Conservation (phyloP, 1,140 invertebrate genomes). For the Drosophila ohnishii region DNA sequence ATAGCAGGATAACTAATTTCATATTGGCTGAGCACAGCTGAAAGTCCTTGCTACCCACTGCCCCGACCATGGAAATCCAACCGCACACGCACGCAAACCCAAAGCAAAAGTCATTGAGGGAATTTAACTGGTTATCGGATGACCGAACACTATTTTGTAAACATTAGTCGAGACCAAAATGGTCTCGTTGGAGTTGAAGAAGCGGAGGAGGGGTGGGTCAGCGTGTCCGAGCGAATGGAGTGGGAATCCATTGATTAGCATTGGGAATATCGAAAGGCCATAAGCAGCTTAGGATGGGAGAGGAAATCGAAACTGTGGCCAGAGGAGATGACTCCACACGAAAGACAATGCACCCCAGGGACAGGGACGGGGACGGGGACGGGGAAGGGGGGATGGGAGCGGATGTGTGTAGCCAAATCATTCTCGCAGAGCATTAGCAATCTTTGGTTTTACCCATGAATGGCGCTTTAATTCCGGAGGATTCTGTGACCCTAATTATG, state of each 20-base stretch:
- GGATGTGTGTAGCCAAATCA: constrained; percentile 9
- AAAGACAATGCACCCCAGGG: constrained; percentile 9
- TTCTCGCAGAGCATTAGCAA: constrained; percentile 30
- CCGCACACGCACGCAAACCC: constrained; percentile 56
- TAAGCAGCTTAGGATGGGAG: constrained; percentile 36
- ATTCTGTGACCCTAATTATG: constrained; percentile 19
- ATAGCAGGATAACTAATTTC: constrained; percentile 70
- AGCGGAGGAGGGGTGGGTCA: constrained; percentile 4
- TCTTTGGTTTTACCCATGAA: constrained; percentile 15
- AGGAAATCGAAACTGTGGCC: constrained; percentile 5
- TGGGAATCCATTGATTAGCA: constrained; percentile 43
- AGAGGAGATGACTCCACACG: constrained; percentile 31
- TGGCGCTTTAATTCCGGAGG: constrained; percentile 15
- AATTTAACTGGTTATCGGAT: constrained; percentile 71
- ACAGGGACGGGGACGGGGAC: not conserved
- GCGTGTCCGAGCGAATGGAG: not conserved
- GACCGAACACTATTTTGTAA: constrained; percentile 76
- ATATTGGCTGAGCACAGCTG: constrained; percentile 65
- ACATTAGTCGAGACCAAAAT: constrained; percentile 63
- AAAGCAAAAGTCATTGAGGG: constrained; percentile 70
- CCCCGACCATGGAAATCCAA: not conserved
- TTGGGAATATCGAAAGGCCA: constrained; percentile 46
- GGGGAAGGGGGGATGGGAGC: not conserved
- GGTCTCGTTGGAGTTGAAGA: constrained; percentile 27
- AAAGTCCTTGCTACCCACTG: constrained; percentile 1